Base-by-base conservation (phyloP, 2,113 vertebrate genomes). In the Oceanodroma tethys region DNA sequence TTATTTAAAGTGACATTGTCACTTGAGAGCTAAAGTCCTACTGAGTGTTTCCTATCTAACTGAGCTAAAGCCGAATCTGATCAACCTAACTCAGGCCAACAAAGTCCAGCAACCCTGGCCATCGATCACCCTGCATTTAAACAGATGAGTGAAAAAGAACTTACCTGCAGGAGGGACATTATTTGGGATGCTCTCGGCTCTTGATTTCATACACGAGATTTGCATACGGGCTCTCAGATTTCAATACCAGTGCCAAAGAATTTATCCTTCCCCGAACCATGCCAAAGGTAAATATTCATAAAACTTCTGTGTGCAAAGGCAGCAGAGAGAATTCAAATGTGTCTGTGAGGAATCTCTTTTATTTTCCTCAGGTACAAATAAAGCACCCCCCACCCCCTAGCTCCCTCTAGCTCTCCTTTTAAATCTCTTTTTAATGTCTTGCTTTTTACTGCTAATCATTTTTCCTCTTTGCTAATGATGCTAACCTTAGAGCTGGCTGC, bases 371-470 rank as follows among this genome's bases (percentile, higher is more conserved):
- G 84, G 58, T 96, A 97, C 74, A 96, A 97, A 96, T 97, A 95
- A 95, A 95, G 91, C 88, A n/a, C 89, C 94, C 91, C 73, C 79
- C 91, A 84, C 59, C 58, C 72, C 87, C 84, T 84, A 84, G 42
- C 91, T 97, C 81, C 58, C 65, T 94, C 80, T 80, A 93, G 90
- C 74, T 90, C 95, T 94, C 36, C 79, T 81, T 67, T 84, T 70
- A 95, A 97, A 95, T 88, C 90, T 80, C 94, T 95, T 96, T 96
- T 95, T 96, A 95, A 96, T 91, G 83, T 96, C 96, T 96, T 3
- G 17, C 95, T 97, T 97, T 97, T 97, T 95, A 96, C 93, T 97
- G 95, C 97, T 98, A 97, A 97, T 97, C 93, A 97, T 97, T 97
- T 95, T 94, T 92, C 84, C 78, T 71, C 75, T 88, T 86, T 72